These are phyloP conservation scores for Vidua chalybeata DNA, from an alignment of 2,113 vertebrate genomes.

Conservation along the genomic window DNA sequence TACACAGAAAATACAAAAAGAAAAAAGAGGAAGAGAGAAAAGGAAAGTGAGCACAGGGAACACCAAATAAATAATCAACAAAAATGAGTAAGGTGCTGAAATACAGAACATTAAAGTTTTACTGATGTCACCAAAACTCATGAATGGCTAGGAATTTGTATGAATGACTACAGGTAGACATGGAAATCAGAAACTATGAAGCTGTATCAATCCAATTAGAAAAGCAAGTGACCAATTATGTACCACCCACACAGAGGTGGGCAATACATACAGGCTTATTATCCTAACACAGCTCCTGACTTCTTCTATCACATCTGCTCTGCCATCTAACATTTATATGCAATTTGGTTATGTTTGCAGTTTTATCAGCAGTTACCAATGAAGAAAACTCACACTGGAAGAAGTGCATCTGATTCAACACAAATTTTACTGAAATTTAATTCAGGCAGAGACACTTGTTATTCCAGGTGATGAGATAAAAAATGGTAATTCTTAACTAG, in stretches of 20 bases:
- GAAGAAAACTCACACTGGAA: neutral
- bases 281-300: neutral
- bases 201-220: neutral
- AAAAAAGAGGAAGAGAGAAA: neutral
- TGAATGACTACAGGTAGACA: neutral
- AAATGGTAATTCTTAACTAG: neutral
- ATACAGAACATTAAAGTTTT: neutral
- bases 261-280: neutral
- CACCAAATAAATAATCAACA: neutral
- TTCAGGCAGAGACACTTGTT: neutral
- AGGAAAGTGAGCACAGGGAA: neutral
- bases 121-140: neutral
- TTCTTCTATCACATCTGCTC: neutral
- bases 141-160: neutral
- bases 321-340: accelerated
- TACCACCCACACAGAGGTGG: neutral
- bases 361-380: neutral
- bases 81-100: neutral
- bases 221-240: neutral
- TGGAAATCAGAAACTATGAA: neutral
- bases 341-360: neutral
- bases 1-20: slow-evolving; percentile 25
- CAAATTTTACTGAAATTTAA: neutral
- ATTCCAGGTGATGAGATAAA: neutral
- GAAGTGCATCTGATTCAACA: neutral